Base-by-base conservation (phyloP, 1,140 invertebrate genomes). In the Oryctes rhinoceros region DNA sequence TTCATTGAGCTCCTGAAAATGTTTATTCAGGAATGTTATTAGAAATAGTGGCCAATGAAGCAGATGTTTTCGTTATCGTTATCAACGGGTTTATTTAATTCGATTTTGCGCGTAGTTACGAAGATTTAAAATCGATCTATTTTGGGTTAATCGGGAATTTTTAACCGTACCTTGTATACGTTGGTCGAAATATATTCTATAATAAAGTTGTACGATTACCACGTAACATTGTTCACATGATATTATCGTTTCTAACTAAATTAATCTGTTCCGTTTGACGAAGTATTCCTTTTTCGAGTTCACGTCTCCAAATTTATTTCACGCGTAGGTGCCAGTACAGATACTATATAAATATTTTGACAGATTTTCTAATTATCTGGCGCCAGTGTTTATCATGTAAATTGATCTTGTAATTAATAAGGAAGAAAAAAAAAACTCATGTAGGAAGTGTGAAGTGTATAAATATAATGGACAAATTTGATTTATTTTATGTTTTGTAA, bases 341-440 rank as follows among this genome's bases (percentile, higher is more conserved):
- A 76, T 76, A 49, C 75, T 76, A 47, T 76, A 76, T 76, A 76
- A 76, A 76, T 76, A 76, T 76, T 76, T 76, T 76, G 75, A 76
- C 75, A 76, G 75, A 76, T 76, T 76, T 76, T 76, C 75, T 76
- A 76, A 76, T 76, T 76, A 49, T 49, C 47, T 76, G 75, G 75
- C 75, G 75, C 75, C 75, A 37, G 75, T 39, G 47, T 76, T 76
- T 76, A 76, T 76, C 75, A 76, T 76, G 75, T 76, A 76, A 76
- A 76, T 76, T 47, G 75, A 76, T 76, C 75, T 44, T 76, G 75
- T 76, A 76, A 76, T 76, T 76, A 76, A 76, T 76, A 76, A 76
- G 75, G 47, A 76, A 76, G 47, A 76, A 76, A 39, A 76, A 76
- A 39, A 74, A 76, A 44, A 76, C 75, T 15, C 75, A 49, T 76